These are phyloP conservation scores for Heliconius ismenius DNA, from an alignment of 2,888 invertebrate species.

Conservation along the genomic window DNA sequence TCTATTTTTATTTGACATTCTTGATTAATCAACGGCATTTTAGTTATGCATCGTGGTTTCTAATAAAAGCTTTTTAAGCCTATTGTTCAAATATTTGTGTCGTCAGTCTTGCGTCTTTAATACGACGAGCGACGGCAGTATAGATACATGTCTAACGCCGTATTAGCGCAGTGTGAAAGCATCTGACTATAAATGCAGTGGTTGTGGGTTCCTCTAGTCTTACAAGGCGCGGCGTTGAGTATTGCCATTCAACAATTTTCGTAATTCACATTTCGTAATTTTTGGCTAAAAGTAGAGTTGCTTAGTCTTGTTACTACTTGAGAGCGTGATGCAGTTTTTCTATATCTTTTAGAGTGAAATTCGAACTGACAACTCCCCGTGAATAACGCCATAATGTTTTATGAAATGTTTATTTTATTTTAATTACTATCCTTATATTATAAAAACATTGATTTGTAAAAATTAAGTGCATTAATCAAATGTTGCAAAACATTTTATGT, in stretches of 20 bases:
- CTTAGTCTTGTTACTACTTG: neutral
- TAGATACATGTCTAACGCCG: neutral
- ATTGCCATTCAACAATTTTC: neutral
- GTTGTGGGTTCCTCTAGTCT: no score
- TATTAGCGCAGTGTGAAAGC: neutral
- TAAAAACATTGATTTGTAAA: neutral
- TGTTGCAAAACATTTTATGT: slow-evolving; percentile 15
- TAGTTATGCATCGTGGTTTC: neutral
- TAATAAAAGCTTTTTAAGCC: neutral
- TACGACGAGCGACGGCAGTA: neutral
- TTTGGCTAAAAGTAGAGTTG: neutral
- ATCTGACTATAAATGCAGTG: no score
- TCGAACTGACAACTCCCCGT: neutral
- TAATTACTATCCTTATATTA: neutral
- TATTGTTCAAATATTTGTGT: neutral
- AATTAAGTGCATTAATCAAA: neutral
- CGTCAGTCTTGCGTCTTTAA: neutral
- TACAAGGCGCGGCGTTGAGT: neutral
- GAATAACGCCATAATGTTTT: neutral
- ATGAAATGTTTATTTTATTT: neutral
- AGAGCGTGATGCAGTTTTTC: no score
- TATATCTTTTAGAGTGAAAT: neutral
- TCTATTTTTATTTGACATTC: slow-evolving; percentile 60
- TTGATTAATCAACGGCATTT: slow-evolving; percentile 48
- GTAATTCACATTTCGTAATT: no score